Percentiles rank a stretch among this genome's conserved stretches.
Evolutionary conservation across 2,888 invertebrate species (phyloP).

Genomic region (Andrena camellia): DNA sequence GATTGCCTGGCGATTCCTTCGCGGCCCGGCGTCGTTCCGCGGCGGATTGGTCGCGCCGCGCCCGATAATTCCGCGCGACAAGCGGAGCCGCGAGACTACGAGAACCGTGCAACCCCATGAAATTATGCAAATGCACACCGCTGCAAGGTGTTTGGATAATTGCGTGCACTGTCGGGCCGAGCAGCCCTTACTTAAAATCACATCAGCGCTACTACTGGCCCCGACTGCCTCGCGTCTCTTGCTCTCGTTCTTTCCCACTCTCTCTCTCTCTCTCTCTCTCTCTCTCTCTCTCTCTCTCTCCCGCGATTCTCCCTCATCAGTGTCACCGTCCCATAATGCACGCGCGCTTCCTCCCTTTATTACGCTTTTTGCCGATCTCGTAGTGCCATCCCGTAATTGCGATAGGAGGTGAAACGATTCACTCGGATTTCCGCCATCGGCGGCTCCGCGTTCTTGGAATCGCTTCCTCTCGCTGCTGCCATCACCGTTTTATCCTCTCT

Average conservation of each 20-base stretch:
- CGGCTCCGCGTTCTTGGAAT: background rate
- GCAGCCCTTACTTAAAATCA: slow-evolving; percentile 81
- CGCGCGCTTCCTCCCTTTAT: slow-evolving; percentile 56
- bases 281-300: no score
- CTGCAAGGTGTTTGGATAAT: slow-evolving; percentile 82
- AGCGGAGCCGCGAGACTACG: slow-evolving; percentile 16
- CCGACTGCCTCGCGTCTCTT: slow-evolving; percentile 33
- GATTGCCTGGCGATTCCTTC: slow-evolving; percentile 1
- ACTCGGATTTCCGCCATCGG: slow-evolving; percentile 7
- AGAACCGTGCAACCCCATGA: slow-evolving; percentile 70
- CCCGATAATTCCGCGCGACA: slow-evolving; percentile 34
- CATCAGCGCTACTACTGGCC: slow-evolving; percentile 76
- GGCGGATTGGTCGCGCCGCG: slow-evolving; percentile 2
- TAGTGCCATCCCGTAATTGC: slow-evolving; percentile 34
- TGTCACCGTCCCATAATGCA: slow-evolving; percentile 62
- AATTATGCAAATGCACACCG: slow-evolving; percentile 79
- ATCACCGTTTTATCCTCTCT: background rate
- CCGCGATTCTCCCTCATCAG: slow-evolving; percentile 54
- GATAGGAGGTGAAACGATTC: slow-evolving; percentile 12
- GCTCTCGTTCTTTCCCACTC: background rate
- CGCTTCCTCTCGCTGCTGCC: background rate
- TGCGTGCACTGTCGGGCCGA: slow-evolving; percentile 73
- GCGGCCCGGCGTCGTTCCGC: slow-evolving; percentile 1
- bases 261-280: background rate
- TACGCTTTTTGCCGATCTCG: slow-evolving; percentile 54